Evolutionary conservation across 2,113 vertebrate genomes (phyloP), one percentile per base, ranked within the genome.

Genomic region (Oreochromis niloticus): DNA sequence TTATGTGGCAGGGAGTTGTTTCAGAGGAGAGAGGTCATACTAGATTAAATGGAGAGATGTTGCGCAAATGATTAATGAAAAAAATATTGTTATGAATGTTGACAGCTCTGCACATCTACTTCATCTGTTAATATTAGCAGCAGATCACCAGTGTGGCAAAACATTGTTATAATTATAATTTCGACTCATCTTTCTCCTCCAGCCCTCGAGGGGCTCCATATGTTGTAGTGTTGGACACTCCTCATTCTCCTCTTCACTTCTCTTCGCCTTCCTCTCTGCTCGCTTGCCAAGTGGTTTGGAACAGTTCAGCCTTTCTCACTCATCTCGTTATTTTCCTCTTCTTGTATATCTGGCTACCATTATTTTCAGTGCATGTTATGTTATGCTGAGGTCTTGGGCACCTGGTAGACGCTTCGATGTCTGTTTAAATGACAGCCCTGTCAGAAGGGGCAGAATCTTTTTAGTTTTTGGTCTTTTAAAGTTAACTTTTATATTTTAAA

Each of bases 121-220:
- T 73, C 80, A 84, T 85, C 56, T 89, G 84, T 50, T 87, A 80
- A 89, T 84, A 84, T 93, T 80, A 88, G 39, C 63, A 16, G 78
- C 75, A 34, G 39, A 73, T 90, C 91, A 88, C 56, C 75, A 81
- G 56, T 17, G 85, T 87, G 86, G 86, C 87, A 83, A 87, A 87
- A 83, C 88, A 90, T 93, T 91, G 88, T 92, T 89, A 59, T 85
- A 93, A 94, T 92, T 91, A 85, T 88, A 43, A 89, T 91, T 93
- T 89, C 27, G 10, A 6, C 90, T 90, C 83, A 2, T 92, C 80
- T 85, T 83, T 50, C 71, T 17, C 89, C 80, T 86, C 66, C 66
- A n/a, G 88, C 48, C 89, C 91, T 92, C 56, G 3, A 88, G 93
- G 91, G 87, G 73, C 90, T 90, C 90, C 93, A 89, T 92, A 93